Evolutionary conservation across 2,113 vertebrate species (phyloP).

Genomic region (Rhinoptilus africanus): DNA sequence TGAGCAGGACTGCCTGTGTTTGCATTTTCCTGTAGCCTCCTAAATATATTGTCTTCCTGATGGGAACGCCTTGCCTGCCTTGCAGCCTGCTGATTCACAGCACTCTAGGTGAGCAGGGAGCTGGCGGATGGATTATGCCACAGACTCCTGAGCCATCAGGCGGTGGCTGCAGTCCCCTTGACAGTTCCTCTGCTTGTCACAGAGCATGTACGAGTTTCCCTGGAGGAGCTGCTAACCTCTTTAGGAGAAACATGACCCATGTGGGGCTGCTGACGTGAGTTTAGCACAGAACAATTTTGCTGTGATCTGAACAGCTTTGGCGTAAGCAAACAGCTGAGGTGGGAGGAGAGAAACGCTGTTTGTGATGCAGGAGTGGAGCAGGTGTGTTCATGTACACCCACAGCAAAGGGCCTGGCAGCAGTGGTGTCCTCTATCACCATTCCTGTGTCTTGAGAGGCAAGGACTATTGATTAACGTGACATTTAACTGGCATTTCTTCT

Average conservation of each 20-base stretch:
- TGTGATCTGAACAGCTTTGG: background rate
- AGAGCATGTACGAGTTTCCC: background rate
- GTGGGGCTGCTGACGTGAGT: fast-evolving
- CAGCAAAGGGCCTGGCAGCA: background rate
- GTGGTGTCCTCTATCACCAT: background rate
- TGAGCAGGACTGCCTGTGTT: background rate
- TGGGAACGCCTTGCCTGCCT: background rate
- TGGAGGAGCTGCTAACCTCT: background rate
- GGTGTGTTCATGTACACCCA: fast-evolving
- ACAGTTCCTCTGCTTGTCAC: background rate
- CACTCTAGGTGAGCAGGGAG: background rate
- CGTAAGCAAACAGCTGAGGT: background rate
- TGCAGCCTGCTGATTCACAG: background rate
- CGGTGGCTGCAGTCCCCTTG: background rate
- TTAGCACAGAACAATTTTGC: background rate
- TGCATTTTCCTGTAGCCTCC: background rate
- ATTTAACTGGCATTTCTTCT: background rate
- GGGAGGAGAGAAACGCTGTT: background rate
- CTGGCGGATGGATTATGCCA: background rate
- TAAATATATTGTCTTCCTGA: background rate
- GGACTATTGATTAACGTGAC: background rate
- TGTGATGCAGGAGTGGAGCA: background rate
- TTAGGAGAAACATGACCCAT: background rate
- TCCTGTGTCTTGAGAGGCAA: background rate
- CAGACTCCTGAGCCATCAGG: background rate